These are phyloP conservation scores for Lepisosteus oculatus DNA, from an alignment of 2,113 vertebrate species.

Conservation along the genomic window DNA sequence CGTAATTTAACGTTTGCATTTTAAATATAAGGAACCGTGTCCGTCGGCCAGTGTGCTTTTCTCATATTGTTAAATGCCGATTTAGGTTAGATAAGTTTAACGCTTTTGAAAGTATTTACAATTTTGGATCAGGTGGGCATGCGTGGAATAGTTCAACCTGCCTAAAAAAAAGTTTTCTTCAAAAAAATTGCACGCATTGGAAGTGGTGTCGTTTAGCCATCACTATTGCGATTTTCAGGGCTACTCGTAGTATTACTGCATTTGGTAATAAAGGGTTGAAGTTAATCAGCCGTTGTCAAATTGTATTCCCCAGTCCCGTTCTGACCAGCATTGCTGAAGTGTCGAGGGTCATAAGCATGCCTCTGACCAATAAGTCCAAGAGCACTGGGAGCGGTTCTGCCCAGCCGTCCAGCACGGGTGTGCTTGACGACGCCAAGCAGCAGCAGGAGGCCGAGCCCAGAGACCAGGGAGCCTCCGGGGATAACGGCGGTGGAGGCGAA, in stretches of 20 bases:
- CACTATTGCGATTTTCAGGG: background rate
- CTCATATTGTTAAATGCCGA: too few species aligned
- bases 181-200: too few species aligned
- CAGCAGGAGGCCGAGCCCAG: slow-evolving; percentile 38
- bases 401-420: slow-evolving; percentile 38
- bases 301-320: background rate
- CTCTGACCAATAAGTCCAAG: slow-evolving; percentile 59
- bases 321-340: slow-evolving; percentile 1
- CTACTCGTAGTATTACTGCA: background rate
- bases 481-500: background rate
- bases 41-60: too few species aligned
- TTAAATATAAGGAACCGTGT: too few species aligned
- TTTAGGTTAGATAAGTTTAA: too few species aligned
- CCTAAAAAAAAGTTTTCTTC: background rate
- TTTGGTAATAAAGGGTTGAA: background rate
- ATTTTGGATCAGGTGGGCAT: background rate
- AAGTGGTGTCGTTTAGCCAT: background rate
- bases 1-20: too few species aligned
- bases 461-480: slow-evolving; percentile 28
- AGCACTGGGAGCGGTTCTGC: slow-evolving; percentile 24
- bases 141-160: background rate
- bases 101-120: too few species aligned
- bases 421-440: slow-evolving; percentile 34
- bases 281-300: background rate
- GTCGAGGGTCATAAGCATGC: slow-evolving; percentile 43